Evolutionary conservation across 2,888 invertebrate genomes (phyloP), one percentile per base, ranked within the genome.

Genomic region (Eustalomyia histrio): DNA sequence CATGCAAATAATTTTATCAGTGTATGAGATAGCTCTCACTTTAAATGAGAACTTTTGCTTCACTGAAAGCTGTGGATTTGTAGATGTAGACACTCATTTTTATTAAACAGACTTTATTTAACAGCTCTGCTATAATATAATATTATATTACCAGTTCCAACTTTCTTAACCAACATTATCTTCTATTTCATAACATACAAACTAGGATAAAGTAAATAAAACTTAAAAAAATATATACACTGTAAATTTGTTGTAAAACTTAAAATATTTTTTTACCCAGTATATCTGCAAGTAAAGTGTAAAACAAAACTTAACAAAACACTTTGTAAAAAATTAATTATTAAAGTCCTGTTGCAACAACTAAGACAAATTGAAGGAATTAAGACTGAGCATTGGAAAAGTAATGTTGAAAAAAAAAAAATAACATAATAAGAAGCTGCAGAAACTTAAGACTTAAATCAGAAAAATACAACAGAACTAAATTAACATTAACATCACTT

Each of bases 311-410:
- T 69, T 69, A 24, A 57, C 63, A 67, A n/a, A 80, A 73, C 64
- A 80, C 64, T 80, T 80, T 80, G 76, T 53, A 39, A 18, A 72
- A 71, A 80, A 80, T 80, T 80, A 80, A 80, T 80, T 80, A 80
- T 80, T 80, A 76, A 73, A 73, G 68, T 64, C 33, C 60, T 53
- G 29, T 64, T 61, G 14, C 58, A 24, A 43, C 33, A 67, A 55
- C 35, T 65, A 53, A 14, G 50, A 39, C 43, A 24, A 29, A 52
- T 17, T 16, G 53, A 12, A 52, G 60, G 60, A 39, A 35, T 35
- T 58, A 16, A 16, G 1, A 29, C 1, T 7, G 7, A 29, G 35
- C n/a, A 29, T 57, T 7, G 14, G n/a, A 18, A 17, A 17, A 17
- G 2, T 17, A 17, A 52, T n/a, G n/a, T 6, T 6, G 29, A 1